Evolutionary conservation across 2,797 vertebrate genomes (phyloP), one percentile per base, ranked within the genome.

Genomic region (Thunnus albacares): DNA sequence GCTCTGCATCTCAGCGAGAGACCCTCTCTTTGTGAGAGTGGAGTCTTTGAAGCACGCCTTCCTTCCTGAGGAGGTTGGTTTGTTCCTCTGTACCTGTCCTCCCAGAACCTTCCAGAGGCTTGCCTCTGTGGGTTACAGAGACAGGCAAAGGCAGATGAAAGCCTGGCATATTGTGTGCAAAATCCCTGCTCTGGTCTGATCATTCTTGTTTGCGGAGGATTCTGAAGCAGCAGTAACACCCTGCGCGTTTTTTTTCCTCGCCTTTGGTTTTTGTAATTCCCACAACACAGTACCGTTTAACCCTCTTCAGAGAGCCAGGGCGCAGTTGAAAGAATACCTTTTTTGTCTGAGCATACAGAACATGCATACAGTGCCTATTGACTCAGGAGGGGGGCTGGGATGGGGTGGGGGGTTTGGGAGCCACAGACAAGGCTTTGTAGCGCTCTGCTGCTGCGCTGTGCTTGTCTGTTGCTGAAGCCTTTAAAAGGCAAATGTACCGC

Each of bases 401-500:
- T 67, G 65, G 47, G 88, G 76, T 12, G 82, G 75, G 74, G 81
- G 86, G 85, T 85, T 82, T 55, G 87, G 89, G 83, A 92, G 85
- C 84, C 90, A 92, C 82, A 95, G 92, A 92, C 77, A 26, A 87
- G 88, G 90, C 93, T 94, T 91, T 94, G 90, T 92, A 91, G 86
- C 69, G 45, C 66, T 84, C 73, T 88, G 86, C 88, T 66, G 77
- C 85, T 90, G 87, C 49, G 83, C 78, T 63, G 73, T 65, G 88
- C 86, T 85, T 86, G 91, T 93, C 92, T 93, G 87, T 88, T 85
- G 84, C 84, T 73, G 89, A 90, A 90, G 89, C 90, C 88, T 93
- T 95, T 94, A 93, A 95, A 95, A 94, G 93, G 91, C 93, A 94
- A 95, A 95, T 91, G 92, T 93, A 93, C 95, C 85, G 89, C 90